Evolutionary conservation across 2,113 vertebrate genomes (phyloP).

Genomic region (Hemiprocne comata): DNA sequence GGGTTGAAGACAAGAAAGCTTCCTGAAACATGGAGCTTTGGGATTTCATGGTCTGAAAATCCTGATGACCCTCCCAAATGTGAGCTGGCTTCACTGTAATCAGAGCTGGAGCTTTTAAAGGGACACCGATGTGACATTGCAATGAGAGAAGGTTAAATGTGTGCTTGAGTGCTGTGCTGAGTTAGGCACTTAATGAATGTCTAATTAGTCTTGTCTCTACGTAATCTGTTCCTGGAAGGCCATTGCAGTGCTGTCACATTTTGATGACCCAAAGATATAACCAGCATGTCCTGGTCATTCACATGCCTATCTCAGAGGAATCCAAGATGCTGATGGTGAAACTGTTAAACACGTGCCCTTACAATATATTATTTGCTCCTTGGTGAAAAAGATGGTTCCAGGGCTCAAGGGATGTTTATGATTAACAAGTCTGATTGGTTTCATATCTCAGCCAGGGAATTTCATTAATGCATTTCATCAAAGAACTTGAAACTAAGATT

Average conservation of each 20-base stretch:
- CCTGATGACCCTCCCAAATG: not conserved
- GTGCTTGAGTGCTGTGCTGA: slow-evolving; percentile 47
- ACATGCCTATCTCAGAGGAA: not conserved
- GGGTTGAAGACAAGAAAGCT: not conserved
- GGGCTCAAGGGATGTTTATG: not conserved
- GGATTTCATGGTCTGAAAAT: not conserved
- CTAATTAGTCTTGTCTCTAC: slow-evolving; percentile 13
- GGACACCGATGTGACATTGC: not conserved
- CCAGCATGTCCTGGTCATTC: not conserved
- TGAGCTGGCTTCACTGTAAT: not conserved
- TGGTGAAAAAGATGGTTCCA: not conserved
- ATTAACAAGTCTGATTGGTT: not conserved
- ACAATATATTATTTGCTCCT: not conserved
- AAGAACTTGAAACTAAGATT: not conserved
- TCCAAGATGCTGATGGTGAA: not conserved
- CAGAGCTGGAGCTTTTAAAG: not conserved
- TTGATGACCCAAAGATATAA: not conserved
- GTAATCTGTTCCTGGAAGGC: not conserved
- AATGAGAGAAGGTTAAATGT: slow-evolving; percentile 52
- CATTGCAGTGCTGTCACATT: not conserved
- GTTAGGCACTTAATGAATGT: slow-evolving; percentile 33
- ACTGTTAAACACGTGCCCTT: not conserved
- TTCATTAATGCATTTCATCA: not conserved
- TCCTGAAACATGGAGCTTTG: not conserved
- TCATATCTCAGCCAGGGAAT: not conserved